These are phyloP conservation scores for Ridgeia piscesae DNA, from an alignment of 1,140 invertebrate genomes.

Conservation along the genomic window DNA sequence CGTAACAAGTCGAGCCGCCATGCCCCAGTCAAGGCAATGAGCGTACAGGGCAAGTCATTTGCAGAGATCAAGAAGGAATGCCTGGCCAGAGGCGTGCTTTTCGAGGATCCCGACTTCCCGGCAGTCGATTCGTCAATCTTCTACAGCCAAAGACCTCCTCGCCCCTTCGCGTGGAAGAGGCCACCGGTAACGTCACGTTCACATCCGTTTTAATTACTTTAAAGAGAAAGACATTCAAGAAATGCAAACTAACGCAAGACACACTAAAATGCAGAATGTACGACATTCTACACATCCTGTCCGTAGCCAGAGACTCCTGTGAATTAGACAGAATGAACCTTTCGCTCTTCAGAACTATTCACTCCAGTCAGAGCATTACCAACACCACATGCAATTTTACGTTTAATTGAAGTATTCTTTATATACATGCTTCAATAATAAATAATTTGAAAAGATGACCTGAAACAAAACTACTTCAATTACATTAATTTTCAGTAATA, in stretches of 20 bases:
- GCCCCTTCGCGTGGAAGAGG: constrained; percentile 51
- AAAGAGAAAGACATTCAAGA: not conserved
- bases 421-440: too few relatives aligned
- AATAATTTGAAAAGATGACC: too few relatives aligned
- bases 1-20: too few relatives aligned
- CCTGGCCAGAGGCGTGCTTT: constrained; percentile 44
- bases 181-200: constrained; percentile 26
- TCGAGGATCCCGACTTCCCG: constrained; percentile 55
- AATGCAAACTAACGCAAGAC: not conserved
- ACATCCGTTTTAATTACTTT: not conserved
- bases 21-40: not conserved
- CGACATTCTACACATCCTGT: not conserved
- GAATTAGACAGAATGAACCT: too few relatives aligned
- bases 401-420: too few relatives aligned
- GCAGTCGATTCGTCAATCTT: constrained; percentile 49
- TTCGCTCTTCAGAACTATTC: too few relatives aligned
- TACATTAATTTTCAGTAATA: too few relatives aligned
- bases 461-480: too few relatives aligned
- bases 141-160: constrained; percentile 41
- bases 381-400: too few relatives aligned
- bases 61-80: constrained; percentile 46
- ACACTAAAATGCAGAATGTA: not conserved
- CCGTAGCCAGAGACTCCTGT: not conserved
- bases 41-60: constrained; percentile 39
- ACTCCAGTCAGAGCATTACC: too few relatives aligned